Conservation (phyloP, 2,113 vertebrate genomes). For the Astur gentilis region DNA sequence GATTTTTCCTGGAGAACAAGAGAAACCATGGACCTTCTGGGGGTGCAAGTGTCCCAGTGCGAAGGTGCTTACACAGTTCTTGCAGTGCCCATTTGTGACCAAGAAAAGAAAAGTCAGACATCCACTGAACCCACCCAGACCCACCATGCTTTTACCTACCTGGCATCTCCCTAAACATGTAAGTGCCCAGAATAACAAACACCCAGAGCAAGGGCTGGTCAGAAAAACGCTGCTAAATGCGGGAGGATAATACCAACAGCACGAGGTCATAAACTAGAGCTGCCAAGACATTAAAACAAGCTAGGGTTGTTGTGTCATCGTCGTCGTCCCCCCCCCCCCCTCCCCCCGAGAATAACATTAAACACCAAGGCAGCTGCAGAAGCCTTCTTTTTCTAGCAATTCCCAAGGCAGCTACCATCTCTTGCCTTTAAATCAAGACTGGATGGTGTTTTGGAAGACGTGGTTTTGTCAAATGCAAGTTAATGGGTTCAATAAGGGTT, state of each 20-base stretch:
- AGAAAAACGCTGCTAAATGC: not conserved
- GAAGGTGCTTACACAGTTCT: not conserved
- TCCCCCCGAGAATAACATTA: not conserved
- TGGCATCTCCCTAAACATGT: not conserved
- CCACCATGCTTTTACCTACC: not conserved
- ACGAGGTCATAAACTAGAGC: not conserved
- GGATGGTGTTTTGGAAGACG: slow-evolving; percentile 28
- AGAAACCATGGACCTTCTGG: not conserved
- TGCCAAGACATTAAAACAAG: slow-evolving; percentile 12
- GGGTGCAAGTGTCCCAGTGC: not conserved
- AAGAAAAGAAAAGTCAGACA: not conserved
- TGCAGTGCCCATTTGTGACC: fast-evolving
- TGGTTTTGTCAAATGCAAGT: not conserved
- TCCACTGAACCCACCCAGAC: not conserved
- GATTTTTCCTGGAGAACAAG: not conserved
- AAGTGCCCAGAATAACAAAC: not conserved
- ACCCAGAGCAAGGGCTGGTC: not conserved
- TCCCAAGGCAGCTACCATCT: slow-evolving; percentile 31
- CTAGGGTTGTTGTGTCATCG: not conserved
- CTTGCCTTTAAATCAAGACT: slow-evolving; percentile 15
- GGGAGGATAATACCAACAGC: not conserved
- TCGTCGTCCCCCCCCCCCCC: not conserved
- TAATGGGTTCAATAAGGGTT: slow-evolving; percentile 11
- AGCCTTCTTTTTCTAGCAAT: slow-evolving; percentile 9
- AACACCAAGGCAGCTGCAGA: slow-evolving; percentile 31